Evolutionary conservation across 2,113 vertebrate species (phyloP), one percentile per base, ranked within the genome.

Genomic region (Ceuthmochares aereus): DNA sequence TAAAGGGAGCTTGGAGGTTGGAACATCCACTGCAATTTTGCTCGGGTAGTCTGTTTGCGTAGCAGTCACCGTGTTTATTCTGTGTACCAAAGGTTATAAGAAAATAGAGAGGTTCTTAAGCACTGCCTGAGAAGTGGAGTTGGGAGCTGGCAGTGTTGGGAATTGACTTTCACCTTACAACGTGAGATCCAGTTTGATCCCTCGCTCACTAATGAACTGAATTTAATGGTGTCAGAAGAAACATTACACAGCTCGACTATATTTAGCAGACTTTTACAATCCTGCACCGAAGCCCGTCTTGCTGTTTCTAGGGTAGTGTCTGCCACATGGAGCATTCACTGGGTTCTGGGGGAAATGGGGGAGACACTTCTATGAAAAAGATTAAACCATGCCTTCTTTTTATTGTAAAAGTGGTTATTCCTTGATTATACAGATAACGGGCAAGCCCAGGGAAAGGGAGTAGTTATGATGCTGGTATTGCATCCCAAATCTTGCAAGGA

Each of bases 181-280:
- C 2, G 2, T 49, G 17, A 74, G 82, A 91, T 93, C 66, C 70
- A 49, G 29, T 91, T 77, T 93, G 96, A 93, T 97, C 88, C 92
- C 84, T 90, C 51, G 1, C 89, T 90, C 63, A 1, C 92, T 97
- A 81, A 96, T 82, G 95, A 91, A 42, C 79, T 26, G 59, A 14
- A 63, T 91, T 84, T 93, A 90, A 86, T 72, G 94, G 85, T 95
- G 92, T 89, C 68, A 86, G 81, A 45, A 49, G 75, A 83, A 78
- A 19, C 59, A 40, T 45, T 69, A 34, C 49, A 59, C 63, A 70
- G 94, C 75, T 72, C 40, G 4, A 10, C 66, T 83, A 7, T 49
- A 18, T 25, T 72, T 77, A 94, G 76, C 83, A 60, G 87, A 15
- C 84, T 58, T 78, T 36, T 16, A 29, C 43, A 87, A 55, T 43